phyloP scores from a whole-genome alignment of 2,888 invertebrate species.

The Zaprionus bogoriensis region DNA sequence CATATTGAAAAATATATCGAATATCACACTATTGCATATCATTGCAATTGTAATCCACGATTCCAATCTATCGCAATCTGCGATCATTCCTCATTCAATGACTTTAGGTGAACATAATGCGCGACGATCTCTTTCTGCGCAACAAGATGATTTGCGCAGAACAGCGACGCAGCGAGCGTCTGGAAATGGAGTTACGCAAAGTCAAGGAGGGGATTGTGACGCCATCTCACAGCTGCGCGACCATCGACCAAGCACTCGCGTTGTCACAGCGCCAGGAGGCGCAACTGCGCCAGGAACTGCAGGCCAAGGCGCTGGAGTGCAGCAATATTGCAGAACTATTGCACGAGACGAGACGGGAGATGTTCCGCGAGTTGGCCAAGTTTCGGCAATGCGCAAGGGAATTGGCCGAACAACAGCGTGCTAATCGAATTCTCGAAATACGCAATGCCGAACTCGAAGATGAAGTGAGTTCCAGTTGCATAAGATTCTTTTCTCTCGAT shows the following conservation, averaged over 20 bases:
- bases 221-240: background rate
- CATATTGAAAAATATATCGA: too few species aligned
- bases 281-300: slow-evolving; percentile 16
- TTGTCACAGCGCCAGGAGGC: background rate
- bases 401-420: slow-evolving; percentile 36
- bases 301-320: slow-evolving; percentile 29
- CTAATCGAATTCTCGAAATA: slow-evolving; percentile 14
- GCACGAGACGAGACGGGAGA: slow-evolving; percentile 5
- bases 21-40: too few species aligned
- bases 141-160: slow-evolving; percentile 22
- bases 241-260: slow-evolving; percentile 8
- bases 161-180: slow-evolving; percentile 23
- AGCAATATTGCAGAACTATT: slow-evolving; percentile 23
- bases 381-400: slow-evolving; percentile 22
- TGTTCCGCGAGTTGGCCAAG: slow-evolving; percentile 36
- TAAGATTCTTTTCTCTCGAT: background rate
- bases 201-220: background rate
- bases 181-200: slow-evolving; percentile 12
- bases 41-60: too few species aligned
- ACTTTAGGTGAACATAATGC: slow-evolving; percentile 16
- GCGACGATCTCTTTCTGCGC: slow-evolving; percentile 13
- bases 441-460: slow-evolving; percentile 33
- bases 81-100: background rate
- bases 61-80: too few species aligned
- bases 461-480: slow-evolving; percentile 21